Base-by-base conservation (phyloP, 2,113 vertebrate genomes). In the Pelobates fuscus region DNA sequence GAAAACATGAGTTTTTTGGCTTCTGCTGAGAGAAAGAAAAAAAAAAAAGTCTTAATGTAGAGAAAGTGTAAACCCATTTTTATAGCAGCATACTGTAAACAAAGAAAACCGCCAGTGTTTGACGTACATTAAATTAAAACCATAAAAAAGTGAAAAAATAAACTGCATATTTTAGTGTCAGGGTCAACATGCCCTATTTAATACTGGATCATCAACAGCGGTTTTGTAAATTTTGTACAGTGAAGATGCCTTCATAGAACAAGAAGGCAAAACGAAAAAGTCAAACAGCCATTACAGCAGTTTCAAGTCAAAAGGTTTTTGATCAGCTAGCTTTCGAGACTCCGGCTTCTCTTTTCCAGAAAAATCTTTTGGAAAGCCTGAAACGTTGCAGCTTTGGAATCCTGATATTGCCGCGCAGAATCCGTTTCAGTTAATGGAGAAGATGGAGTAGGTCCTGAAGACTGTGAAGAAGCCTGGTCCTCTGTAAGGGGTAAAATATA, bases 331-430 rank as follows among this genome's bases (percentile, higher is more conserved):
- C 49, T 80, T 44, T 87, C 82, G 20, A 85, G 79, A 49, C 80
- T 89, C 80, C 78, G 78, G 80, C 85, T 84, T 74, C 58, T 83
- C 84, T 90, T 90, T 71, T 90, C 86, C 68, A 92, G 77, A 80
- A 90, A 89, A 73, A 89, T 81, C 80, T 88, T 87, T 71, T 76
- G 87, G 78, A 86, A 93, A 62, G 86, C 84, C 60, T 86, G 78
- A 84, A 91, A 93, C 57, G 88, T 81, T 8, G 79, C 43, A 5
- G 79, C 43, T 67, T 85, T 86, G 52, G 89, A 91, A 62, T 87
- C 87, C 78, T 86, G 91, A 24, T 59, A 8, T 66, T 81, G 70
- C 23, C 82, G 84, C 60, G 78, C 68, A 46, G 43, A 67, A 59
- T 87, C 80, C 71, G 66, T 70, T 8, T 29, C 54, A 23, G 41